Conservation (phyloP, 2,888 invertebrate genomes). For the Noctua pronuba region DNA sequence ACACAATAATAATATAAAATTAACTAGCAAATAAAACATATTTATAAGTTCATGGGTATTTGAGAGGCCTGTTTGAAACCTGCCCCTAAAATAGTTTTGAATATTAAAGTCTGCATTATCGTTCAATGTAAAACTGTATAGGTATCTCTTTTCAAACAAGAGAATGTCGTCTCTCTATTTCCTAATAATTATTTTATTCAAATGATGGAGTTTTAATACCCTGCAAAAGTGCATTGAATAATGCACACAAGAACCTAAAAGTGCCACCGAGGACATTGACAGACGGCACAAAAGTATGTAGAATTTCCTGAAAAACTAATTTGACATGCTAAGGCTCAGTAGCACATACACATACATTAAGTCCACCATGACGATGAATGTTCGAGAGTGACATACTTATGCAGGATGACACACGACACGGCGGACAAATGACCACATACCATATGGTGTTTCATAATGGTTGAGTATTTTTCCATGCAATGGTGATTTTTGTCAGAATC, state of each 20-base stretch:
- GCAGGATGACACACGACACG: not conserved
- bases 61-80: not conserved
- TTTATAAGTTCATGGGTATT: slow-evolving; percentile 12
- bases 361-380: not conserved
- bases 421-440: not conserved
- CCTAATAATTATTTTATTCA: not conserved
- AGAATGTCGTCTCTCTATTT: not conserved
- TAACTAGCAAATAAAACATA: no score
- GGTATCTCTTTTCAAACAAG: not conserved
- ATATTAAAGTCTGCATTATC: not conserved
- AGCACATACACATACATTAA: not conserved
- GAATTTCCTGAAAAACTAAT: not conserved
- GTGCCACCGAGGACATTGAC: not conserved
- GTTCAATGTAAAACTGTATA: not conserved
- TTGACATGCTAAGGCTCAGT: not conserved
- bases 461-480: not conserved
- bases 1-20: no score
- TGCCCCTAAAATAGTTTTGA: not conserved
- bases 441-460: not conserved
- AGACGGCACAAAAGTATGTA: not conserved
- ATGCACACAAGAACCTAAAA: not conserved
- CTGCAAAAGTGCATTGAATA: not conserved
- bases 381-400: not conserved
- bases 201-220: not conserved
- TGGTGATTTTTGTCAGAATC: no score